Percentiles rank a stretch among this genome's conserved stretches.
These are phyloP conservation scores for Philonicus albiceps DNA, from an alignment of 2,888 invertebrate genomes.

Conservation along the genomic window DNA sequence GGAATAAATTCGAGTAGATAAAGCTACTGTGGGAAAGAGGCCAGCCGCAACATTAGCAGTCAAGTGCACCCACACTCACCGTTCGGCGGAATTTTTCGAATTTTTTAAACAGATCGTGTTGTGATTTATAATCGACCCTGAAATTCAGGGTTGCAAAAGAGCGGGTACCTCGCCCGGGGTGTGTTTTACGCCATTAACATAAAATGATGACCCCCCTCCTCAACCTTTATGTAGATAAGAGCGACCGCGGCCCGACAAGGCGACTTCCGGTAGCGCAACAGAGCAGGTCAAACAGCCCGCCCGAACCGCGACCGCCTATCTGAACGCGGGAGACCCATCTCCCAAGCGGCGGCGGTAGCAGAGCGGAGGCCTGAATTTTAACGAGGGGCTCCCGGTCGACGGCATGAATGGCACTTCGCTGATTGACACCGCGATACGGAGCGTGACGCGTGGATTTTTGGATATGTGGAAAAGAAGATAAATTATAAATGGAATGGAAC, in stretches of 20 bases:
- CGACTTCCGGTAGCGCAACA: background rate
- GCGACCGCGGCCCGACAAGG: background rate
- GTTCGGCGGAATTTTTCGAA: background rate
- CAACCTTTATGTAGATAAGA: background rate
- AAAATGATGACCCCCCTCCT: background rate
- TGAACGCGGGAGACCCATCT: background rate
- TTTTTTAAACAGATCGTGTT: background rate
- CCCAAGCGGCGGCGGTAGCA: background rate
- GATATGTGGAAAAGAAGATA: background rate
- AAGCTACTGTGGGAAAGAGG: background rate
- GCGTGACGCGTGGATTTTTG: conserved; percentile 18
- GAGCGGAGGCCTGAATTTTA: background rate
- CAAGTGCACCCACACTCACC: background rate
- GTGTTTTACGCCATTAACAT: background rate
- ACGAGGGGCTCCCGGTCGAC: background rate
- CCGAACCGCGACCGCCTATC: background rate
- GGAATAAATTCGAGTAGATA: background rate
- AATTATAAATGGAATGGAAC: background rate
- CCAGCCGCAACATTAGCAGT: background rate
- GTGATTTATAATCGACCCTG: background rate
- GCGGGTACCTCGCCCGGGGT: background rate
- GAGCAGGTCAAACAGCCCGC: background rate
- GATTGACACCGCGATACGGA: conserved; percentile 19
- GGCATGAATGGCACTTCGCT: conserved; percentile 13
- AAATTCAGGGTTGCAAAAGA: background rate